A percentile compares a stretch with the other conserved stretches of the same genome.
phyloP scores from a whole-genome alignment of 2,888 invertebrate species.

The Heliconius erato region DNA sequence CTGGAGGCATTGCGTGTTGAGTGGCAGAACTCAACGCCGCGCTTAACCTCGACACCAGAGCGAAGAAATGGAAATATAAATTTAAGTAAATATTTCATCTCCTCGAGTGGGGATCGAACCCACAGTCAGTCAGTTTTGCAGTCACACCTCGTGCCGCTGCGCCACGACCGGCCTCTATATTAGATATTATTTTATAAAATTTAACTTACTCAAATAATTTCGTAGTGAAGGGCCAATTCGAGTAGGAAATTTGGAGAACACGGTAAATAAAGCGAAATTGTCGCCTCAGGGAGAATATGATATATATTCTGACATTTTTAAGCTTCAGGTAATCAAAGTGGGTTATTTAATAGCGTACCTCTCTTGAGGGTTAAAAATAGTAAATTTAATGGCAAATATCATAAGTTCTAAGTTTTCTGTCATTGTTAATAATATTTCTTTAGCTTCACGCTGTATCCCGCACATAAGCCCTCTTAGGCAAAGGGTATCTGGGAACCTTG shows the following conservation, averaged over 20 bases:
- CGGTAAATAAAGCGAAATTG: conserved; percentile 44
- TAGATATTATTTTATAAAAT: background rate
- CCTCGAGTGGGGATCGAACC: too few relatives aligned
- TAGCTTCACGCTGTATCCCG: too few relatives aligned
- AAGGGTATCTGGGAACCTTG: too few relatives aligned
- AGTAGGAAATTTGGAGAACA: conserved; percentile 34
- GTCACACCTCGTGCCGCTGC: too few relatives aligned
- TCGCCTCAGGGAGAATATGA: conserved; percentile 44
- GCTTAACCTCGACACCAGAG: too few relatives aligned
- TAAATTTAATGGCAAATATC: background rate
- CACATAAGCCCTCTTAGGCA: too few relatives aligned
- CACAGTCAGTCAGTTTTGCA: too few relatives aligned
- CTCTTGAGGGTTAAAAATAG: conserved; percentile 12
- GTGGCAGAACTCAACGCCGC: too few relatives aligned
- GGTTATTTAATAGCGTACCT: conserved; percentile 7
- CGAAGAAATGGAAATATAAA: too few relatives aligned
- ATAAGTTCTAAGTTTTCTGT: background rate
- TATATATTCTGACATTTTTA: conserved; percentile 45
- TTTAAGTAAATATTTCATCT: too few relatives aligned
- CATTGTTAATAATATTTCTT: background rate
- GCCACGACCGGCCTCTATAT: too few relatives aligned
- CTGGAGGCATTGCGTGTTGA: too few relatives aligned
- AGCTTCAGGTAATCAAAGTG: conserved; percentile 39
- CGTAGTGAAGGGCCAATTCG: background rate
- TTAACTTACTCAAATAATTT: background rate